These are phyloP conservation scores for Schizopygopsis pylzovi DNA, from an alignment of 2,797 vertebrate genomes.

Conservation along the genomic window DNA sequence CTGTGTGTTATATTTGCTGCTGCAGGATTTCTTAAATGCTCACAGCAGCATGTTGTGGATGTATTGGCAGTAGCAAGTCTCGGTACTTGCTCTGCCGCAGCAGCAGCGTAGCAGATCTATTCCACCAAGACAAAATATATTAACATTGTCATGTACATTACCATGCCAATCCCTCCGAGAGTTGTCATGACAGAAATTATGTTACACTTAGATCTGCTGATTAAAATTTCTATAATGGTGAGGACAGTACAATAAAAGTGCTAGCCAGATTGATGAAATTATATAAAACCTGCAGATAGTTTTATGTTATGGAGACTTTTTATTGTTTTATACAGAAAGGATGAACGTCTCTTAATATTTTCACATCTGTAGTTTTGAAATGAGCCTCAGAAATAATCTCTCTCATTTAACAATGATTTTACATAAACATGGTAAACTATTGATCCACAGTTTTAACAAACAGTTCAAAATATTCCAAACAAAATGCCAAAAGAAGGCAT, in stretches of 20 bases:
- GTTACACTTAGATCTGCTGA: background rate
- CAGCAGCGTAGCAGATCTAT: too few relatives aligned
- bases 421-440: background rate
- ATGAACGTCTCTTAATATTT: background rate
- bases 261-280: background rate
- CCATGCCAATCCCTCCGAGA: too few relatives aligned
- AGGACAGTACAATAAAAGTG: background rate
- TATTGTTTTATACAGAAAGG: background rate
- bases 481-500: background rate
- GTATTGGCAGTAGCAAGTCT: too few relatives aligned
- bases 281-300: background rate
- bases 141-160: too few relatives aligned
- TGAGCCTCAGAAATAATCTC: background rate
- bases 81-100: too few relatives aligned
- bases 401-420: conserved; percentile 1
- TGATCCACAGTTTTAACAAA: background rate
- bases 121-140: too few relatives aligned
- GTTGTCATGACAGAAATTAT: background rate
- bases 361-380: background rate
- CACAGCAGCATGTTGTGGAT: too few relatives aligned
- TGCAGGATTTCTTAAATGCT: too few relatives aligned
- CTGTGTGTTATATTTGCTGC: too few relatives aligned
- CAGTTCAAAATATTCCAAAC: background rate
- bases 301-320: background rate
- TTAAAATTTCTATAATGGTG: background rate